Conservation (phyloP, 2,113 vertebrate species). For the Trichomycterus rosablanca region DNA sequence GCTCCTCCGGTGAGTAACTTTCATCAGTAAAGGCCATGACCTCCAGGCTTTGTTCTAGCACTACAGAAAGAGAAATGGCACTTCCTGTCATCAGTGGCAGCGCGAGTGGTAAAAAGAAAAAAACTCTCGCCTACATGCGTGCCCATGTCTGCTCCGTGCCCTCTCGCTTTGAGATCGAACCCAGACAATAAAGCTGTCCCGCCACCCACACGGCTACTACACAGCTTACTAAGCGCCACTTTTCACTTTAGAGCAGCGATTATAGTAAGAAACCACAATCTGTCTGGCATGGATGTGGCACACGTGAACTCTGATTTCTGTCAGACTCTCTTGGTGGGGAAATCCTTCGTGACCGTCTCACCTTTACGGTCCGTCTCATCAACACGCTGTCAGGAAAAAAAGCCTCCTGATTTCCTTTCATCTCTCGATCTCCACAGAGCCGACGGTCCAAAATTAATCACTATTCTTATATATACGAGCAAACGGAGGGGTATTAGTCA, state of each 20-base stretch:
- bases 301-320: constrained; percentile 41
- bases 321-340: neutral
- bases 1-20: constrained; percentile 16
- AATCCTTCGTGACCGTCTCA: constrained; percentile 8
- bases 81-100: constrained; percentile 61
- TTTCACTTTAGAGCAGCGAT: constrained; percentile 44
- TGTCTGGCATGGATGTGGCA: constrained; percentile 40
- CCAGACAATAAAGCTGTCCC: constrained; percentile 45
- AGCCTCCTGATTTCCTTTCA: no score
- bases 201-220: constrained; percentile 56
- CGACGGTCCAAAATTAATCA: neutral
- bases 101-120: constrained; percentile 27
- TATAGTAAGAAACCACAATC: constrained; percentile 43
- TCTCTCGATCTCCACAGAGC: neutral
- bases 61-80: constrained; percentile 53
- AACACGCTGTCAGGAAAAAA: neutral
- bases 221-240: constrained; percentile 47
- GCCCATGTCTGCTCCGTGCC: constrained; percentile 18
- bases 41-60: constrained; percentile 52
- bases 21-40: constrained; percentile 40
- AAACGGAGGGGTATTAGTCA: no score
- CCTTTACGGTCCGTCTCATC: neutral
- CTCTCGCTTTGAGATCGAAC: constrained; percentile 51
- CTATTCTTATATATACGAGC: no score
- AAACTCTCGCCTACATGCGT: constrained; percentile 2